A percentile compares a stretch with the other conserved stretches of the same genome.
Conservation (phyloP, 2,888 invertebrate species). For the Amphipyra berbera region DNA sequence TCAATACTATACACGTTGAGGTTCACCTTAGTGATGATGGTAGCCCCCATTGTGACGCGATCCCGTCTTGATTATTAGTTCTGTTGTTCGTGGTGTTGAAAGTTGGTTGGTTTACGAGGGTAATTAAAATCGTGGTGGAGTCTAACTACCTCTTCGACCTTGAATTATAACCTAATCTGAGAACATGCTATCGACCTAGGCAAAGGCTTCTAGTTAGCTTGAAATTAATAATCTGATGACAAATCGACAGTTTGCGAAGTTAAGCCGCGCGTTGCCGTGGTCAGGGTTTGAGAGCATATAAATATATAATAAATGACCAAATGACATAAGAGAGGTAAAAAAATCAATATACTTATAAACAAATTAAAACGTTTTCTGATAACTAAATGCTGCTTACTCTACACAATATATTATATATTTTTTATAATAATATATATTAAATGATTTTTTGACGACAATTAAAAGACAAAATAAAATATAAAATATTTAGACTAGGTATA, state of each 20-base stretch:
- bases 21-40: not conserved
- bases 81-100: conserved; percentile 28
- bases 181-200: conserved; percentile 5
- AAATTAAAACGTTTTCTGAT: no score
- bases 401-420: no score
- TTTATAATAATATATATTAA: no score
- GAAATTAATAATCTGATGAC: not conserved
- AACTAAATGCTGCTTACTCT: no score
- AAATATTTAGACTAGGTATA: no score
- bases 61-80: conserved; percentile 13
- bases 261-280: no score
- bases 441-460: no score
- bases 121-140: conserved; percentile 34
- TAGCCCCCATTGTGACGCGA: conserved; percentile 1
- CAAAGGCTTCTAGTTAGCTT: not conserved
- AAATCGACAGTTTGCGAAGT: not conserved
- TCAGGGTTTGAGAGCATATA: no score
- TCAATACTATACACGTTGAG: not conserved
- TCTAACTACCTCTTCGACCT: conserved; percentile 19
- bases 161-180: conserved; percentile 19
- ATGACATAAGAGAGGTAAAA: no score
- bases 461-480: no score
- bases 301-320: no score
- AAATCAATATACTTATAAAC: no score
- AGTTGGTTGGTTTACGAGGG: conserved; percentile 22